Base-by-base conservation (phyloP, 37 sponge, comb jelly and placozoan genomes). In the Eunapius fragilis region DNA sequence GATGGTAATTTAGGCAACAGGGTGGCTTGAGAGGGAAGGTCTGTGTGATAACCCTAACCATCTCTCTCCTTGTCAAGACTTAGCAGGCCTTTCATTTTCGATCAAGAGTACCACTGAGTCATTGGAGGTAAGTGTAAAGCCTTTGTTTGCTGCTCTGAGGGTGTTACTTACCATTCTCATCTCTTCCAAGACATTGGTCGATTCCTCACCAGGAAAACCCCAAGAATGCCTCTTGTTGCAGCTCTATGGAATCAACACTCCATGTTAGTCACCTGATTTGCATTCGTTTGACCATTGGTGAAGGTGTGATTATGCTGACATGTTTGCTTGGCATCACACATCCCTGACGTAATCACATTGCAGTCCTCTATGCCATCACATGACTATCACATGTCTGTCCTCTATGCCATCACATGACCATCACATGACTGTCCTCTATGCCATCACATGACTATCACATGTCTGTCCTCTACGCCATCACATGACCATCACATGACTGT, bases 151-250 rank as follows among this genome's bases (percentile, higher is more conserved):
- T 31, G 84, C 74, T 6, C 34, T 37, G n/a, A 73, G 78, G 19
- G 4, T 35, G 23, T 36, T 25, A 30, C 37, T 31, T 3, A 75
- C 69, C 24, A 67, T 24, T 12, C 72, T 73, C 83, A 72, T 25
- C 0, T 82, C 12, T 75, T 48, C 67, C 41, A 9, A 41, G 41
- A 3, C 41, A 3, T 45, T 50, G 32, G 45, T 30, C 48, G 36
- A 12, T 78, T 31, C 58, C 79, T 58, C 68, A 23, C 37, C 4
- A 3, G 86, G 86, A 2, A 76, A 68, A 34, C 81, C 86, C 13
- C 85, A 79, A 67, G 92, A 92, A 48, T 85, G 92, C 32, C 70
- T 92, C 2, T 84, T 85, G 5, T 78, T 92, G 71, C 88, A 87
- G 49, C 33, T 92, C 45, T 85, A 88, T 81, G 92, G 92, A 37